phyloP scores from a whole-genome alignment of 2,888 invertebrate species.

The Cataglyphis albicans region DNA sequence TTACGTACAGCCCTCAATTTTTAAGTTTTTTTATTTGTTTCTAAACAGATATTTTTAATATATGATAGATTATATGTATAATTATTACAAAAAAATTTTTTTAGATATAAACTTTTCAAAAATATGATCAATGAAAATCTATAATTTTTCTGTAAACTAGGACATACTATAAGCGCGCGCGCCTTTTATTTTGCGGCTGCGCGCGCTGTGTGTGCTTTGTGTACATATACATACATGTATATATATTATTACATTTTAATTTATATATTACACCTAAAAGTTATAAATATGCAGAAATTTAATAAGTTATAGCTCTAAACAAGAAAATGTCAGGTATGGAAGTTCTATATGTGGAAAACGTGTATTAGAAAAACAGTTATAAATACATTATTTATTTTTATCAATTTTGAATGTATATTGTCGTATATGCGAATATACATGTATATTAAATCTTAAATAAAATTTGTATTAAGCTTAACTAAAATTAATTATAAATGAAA shows the following conservation, averaged over 20 bases:
- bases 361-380: neutral
- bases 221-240: too few relatives aligned
- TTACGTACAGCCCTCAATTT: too few relatives aligned
- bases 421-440: conserved; percentile 11
- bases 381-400: conserved; percentile 27
- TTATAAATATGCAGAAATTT: conserved; percentile 8
- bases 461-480: conserved; percentile 26
- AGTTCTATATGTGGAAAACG: neutral
- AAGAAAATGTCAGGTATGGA: neutral
- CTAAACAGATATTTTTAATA: too few relatives aligned
- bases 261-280: conserved; percentile 12
- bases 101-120: too few relatives aligned
- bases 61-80: too few relatives aligned
- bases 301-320: neutral
- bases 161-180: too few relatives aligned
- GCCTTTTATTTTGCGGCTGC: too few relatives aligned
- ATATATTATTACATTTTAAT: conserved; percentile 14
- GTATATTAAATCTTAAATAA: conserved; percentile 36
- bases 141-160: too few relatives aligned
- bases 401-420: conserved; percentile 32
- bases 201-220: too few relatives aligned
- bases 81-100: too few relatives aligned
- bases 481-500: conserved; percentile 18
- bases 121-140: too few relatives aligned
- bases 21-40: too few relatives aligned